Base-by-base conservation (phyloP, 2,113 vertebrate genomes). In the Ibidorhyncha struthersii region DNA sequence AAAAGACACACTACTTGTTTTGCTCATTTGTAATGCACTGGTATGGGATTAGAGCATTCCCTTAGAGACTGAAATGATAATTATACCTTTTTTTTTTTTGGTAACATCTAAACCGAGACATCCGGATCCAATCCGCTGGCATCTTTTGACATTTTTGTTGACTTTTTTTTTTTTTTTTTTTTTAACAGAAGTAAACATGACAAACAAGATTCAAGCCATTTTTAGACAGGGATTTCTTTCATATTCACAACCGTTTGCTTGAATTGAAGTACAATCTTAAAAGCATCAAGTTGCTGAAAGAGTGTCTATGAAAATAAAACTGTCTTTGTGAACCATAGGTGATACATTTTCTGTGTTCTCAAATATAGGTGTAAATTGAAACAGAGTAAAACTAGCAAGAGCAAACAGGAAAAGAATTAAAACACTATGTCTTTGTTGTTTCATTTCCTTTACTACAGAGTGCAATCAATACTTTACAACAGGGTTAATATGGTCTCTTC, bases 381-480 rank as follows among this genome's bases (percentile, higher is more conserved):
- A 98, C 89, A 95, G 86, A 97, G 96, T 97, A 98, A 98, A 98
- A 98, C 93, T 96, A 98, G 93, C 86, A 93, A 97, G 95, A 98
- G 95, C 94, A 98, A 98, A 98, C 81, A 97, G 96, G 92, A 84
- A 95, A 96, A 97, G 97, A 98, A 98, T 98, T 98, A 98, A 98
- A 98, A 97, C 95, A 95, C 87, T 95, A 88, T 96, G 96, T 96
- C 97, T 98, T 97, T 98, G 97, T 98, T 98, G 96, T 97, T 98
- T 98, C 98, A 96, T 98, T 98, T 98, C 95, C 98, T 97, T 98
- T 97, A 96, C 97, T 94, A 96, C 41, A n/a, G 97, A 98, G 94
- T 94, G 84, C 96, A 98, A 98, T 98, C 98, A 98, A 98, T 98
- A 97, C 97, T 97, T 98, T 98, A 98, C 97, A 98, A 97, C 98